Conservation (phyloP, 2,888 invertebrate species). For the Agrenia bidenticulata region DNA sequence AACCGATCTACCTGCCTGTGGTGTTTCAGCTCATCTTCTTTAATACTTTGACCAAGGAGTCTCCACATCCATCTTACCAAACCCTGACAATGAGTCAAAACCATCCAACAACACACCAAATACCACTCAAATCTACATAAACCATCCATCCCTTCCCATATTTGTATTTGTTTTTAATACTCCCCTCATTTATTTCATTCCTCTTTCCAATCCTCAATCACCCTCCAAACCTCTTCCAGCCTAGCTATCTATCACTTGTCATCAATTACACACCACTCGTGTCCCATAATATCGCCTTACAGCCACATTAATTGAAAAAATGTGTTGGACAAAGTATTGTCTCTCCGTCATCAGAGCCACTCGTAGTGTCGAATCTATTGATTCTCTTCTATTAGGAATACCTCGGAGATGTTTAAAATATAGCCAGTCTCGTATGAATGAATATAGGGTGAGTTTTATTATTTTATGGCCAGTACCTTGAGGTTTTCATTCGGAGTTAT, state of each 20-base stretch:
- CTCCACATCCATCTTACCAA: conserved; percentile 20
- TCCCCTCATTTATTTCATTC: conserved; percentile 12
- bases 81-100: conserved; percentile 21
- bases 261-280: conserved; percentile 21
- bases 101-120: not conserved
- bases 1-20: conserved; percentile 15
- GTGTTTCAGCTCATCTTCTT: not conserved
- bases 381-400: too few relatives aligned
- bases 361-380: too few relatives aligned
- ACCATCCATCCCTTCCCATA: conserved; percentile 23
- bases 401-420: too few relatives aligned
- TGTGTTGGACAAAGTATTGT: conserved; percentile 3
- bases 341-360: too few relatives aligned
- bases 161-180: conserved; percentile 23
- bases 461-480: too few relatives aligned
- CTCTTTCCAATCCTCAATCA: conserved; percentile 19
- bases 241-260: conserved; percentile 21
- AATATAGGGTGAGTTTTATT: too few relatives aligned
- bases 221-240: not conserved
- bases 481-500: too few relatives aligned
- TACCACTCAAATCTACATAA: conserved; percentile 11
- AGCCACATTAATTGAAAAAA: conserved; percentile 20
- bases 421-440: too few relatives aligned
- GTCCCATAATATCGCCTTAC: not conserved
- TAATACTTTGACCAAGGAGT: conserved; percentile 10